These are phyloP conservation scores for Aphelinus atriplicis DNA, from an alignment of 1,140 invertebrate genomes.

Conservation along the genomic window DNA sequence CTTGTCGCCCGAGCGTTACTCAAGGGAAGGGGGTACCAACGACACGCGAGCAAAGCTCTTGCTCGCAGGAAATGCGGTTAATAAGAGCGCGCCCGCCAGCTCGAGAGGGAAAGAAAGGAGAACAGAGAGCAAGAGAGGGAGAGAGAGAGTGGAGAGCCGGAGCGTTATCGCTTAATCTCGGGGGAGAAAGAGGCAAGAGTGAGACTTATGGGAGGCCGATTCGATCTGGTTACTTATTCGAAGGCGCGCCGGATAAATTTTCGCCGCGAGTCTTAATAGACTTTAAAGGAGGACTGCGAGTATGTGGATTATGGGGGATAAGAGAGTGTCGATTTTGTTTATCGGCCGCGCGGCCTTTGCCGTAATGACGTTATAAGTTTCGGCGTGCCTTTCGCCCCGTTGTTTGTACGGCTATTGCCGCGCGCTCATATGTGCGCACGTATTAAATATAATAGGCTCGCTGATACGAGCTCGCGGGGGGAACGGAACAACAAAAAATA, in stretches of 20 bases:
- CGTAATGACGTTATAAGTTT: constrained; percentile 27
- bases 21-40: constrained; percentile 13
- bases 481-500: too few relatives aligned
- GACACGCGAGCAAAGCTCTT: constrained; percentile 4
- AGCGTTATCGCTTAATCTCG: constrained; percentile 33
- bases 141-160: neutral
- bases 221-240: constrained; percentile 36
- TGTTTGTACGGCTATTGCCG: too few relatives aligned
- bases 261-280: constrained; percentile 27
- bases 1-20: constrained; percentile 22
- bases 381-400: too few relatives aligned
- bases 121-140: too few relatives aligned
- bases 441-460: too few relatives aligned
- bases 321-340: constrained; percentile 20
- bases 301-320: constrained; percentile 4
- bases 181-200: constrained; percentile 2
- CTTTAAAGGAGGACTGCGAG: constrained; percentile 18
- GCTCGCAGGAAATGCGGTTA: constrained; percentile 34
- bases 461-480: too few relatives aligned
- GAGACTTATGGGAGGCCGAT: constrained; percentile 28
- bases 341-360: neutral
- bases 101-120: too few relatives aligned
- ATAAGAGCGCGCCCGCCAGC: constrained; percentile 7
- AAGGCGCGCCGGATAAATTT: constrained; percentile 33
- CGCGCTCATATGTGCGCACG: too few relatives aligned